Percentiles rank a stretch among this genome's conserved stretches.
phyloP scores from a whole-genome alignment of 2,888 invertebrate genomes.

The Lepidocyrtinus sp. region DNA sequence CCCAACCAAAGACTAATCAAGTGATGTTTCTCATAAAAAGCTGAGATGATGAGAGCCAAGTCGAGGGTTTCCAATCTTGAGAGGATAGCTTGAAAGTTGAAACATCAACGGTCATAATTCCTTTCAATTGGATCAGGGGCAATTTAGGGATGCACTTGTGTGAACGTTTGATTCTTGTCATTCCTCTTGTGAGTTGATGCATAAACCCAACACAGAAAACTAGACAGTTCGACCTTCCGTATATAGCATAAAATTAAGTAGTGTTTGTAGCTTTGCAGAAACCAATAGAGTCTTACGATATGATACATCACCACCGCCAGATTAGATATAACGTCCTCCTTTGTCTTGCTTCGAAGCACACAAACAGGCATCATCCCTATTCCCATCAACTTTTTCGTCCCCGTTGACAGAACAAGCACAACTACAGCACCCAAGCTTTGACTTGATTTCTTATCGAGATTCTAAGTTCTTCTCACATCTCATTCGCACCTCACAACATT shows the following conservation, averaged over 20 bases:
- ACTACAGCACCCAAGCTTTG: not conserved
- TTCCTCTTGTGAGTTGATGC: conserved; percentile 28
- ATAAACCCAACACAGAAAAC: conserved; percentile 23
- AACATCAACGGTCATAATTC: not conserved
- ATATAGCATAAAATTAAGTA: conserved; percentile 51
- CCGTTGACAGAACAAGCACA: not conserved
- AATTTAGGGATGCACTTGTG: not conserved
- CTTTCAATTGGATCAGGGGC: not conserved
- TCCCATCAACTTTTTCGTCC: not conserved
- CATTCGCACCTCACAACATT: not conserved
- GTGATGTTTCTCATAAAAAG: not conserved
- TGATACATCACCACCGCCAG: not conserved
- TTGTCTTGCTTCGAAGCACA: not conserved
- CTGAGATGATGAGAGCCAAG: conserved; percentile 4
- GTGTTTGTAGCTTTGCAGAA: conserved; percentile 9
- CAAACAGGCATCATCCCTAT: not conserved
- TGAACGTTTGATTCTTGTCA: not conserved
- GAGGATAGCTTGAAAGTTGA: not conserved
- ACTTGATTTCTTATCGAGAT: not conserved
- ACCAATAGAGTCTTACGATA: not conserved
- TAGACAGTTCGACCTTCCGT: conserved; percentile 46
- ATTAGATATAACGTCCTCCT: not conserved
- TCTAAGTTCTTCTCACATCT: not conserved
- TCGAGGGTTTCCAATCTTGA: no score
- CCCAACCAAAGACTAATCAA: conserved; percentile 26